These are phyloP conservation scores for Leucosticte australis DNA, from an alignment of 2,113 vertebrate species.

Conservation along the genomic window DNA sequence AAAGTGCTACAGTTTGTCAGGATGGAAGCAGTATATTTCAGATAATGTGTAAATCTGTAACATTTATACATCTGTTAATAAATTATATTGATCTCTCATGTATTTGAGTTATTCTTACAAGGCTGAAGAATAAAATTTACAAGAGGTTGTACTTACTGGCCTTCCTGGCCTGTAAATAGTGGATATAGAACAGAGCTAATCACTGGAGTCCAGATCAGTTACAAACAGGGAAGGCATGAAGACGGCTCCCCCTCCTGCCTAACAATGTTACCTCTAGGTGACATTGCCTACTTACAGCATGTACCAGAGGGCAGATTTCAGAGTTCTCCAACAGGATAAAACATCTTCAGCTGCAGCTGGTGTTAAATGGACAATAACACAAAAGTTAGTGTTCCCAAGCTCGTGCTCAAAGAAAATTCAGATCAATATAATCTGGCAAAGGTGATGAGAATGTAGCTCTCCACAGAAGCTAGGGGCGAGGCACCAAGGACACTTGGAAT, in stretches of 20 bases:
- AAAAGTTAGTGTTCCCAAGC: neutral
- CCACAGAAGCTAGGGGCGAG: neutral
- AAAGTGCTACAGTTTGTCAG: neutral
- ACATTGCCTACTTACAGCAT: neutral
- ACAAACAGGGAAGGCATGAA: neutral
- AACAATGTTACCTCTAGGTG: neutral
- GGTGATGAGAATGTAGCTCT: neutral
- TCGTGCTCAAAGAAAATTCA: neutral
- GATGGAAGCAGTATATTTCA: neutral
- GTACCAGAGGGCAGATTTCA: neutral
- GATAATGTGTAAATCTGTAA: neutral
- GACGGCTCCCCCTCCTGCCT: neutral
- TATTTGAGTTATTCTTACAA: neutral
- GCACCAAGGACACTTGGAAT: neutral
- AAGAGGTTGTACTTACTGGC: neutral
- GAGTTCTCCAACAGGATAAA: neutral
- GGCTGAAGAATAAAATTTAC: neutral
- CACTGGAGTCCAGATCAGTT: neutral
- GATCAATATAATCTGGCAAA: neutral
- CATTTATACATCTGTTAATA: neutral
- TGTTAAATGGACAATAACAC: neutral
- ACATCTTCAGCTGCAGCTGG: neutral
- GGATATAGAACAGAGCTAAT: neutral
- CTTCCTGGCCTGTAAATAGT: neutral
- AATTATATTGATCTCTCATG: neutral